Conservation (phyloP, 1,140 invertebrate species). For the Zeugodacus cucurbitae region DNA sequence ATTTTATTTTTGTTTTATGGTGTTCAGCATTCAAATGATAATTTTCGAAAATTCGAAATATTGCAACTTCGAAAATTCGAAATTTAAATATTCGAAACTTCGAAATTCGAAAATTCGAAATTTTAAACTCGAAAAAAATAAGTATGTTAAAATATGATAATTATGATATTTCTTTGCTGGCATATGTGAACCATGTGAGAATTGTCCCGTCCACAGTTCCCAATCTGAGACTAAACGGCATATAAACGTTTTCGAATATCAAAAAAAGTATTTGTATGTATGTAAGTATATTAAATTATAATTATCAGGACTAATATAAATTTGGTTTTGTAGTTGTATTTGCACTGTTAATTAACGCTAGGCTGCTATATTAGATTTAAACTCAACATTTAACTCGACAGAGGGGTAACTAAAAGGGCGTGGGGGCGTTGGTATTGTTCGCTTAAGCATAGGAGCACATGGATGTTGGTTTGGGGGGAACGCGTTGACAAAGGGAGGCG, state of each 20-base stretch:
- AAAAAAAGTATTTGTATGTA: background rate
- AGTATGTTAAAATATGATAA: background rate
- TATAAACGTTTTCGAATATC: background rate
- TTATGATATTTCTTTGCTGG: slow-evolving; percentile 32
- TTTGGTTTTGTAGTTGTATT: background rate
- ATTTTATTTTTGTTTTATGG: background rate
- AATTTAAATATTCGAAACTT: background rate
- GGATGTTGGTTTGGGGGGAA: background rate
- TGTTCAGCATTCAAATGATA: background rate
- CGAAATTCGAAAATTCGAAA: background rate
- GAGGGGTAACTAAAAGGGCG: background rate
- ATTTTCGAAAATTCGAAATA: background rate
- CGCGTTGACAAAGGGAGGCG: background rate
- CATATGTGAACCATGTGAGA: slow-evolving; percentile 68
- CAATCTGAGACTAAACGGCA: slow-evolving; percentile 66
- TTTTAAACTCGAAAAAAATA: background rate
- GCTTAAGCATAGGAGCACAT: background rate
- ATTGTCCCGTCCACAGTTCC: slow-evolving; percentile 69
- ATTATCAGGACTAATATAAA: background rate
- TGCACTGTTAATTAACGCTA: background rate
- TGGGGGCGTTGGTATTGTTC: background rate
- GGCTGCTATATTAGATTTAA: no score
- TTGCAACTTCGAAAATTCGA: no score
- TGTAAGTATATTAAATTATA: background rate
- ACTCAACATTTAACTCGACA: background rate